Evolutionary conservation across 1,140 invertebrate species (phyloP), one percentile per base, ranked within the genome.

Genomic region (Agrypnia vestita): DNA sequence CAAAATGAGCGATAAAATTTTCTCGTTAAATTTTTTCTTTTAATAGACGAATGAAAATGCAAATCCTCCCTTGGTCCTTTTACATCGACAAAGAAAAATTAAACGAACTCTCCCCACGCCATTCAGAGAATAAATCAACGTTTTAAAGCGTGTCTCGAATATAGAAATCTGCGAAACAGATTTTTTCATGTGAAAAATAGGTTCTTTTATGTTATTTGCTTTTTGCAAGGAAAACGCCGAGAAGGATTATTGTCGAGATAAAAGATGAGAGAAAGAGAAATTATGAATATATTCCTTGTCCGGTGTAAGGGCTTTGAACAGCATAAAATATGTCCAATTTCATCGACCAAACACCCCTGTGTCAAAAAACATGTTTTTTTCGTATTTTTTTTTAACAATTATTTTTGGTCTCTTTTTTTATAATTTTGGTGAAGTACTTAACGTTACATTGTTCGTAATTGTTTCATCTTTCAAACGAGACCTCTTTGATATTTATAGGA

Each of bases 11-110:
- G 73, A 80, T 80, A 80, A 80, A 80, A 77, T 59, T 76, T 79
- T 82, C 80, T 79, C 77, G 75, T 82, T 74, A 79, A 59, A 61
- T 72, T 82, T 51, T 80, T 82, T 79, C 73, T 79, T 82, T 80
- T 80, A 80, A 76, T 79, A 76, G 53, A 69, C 72, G 73, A 79
- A 82, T 82, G 73, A 82, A 82, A 82, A 76, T 79, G 73, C 73
- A 82, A 82, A 79, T 79, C 69, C 19, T 56, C 55, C 62, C n/a
- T 11, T 25, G 62, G 17, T 47, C 35, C 55, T 62, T 76, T 44
- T 43, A 64, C 25, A n/a, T 1, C n/a, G 17, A 71, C 44, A 79
- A 46, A 75, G 72, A 56, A 59, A 61, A 61, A 75, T 75, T 67
- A 67, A 35, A 35, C 25, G 1, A 35, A 3, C 25, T 35, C 25